phyloP scores from a whole-genome alignment of 92 coral and sea anemone species.

The Ricordea florida region DNA sequence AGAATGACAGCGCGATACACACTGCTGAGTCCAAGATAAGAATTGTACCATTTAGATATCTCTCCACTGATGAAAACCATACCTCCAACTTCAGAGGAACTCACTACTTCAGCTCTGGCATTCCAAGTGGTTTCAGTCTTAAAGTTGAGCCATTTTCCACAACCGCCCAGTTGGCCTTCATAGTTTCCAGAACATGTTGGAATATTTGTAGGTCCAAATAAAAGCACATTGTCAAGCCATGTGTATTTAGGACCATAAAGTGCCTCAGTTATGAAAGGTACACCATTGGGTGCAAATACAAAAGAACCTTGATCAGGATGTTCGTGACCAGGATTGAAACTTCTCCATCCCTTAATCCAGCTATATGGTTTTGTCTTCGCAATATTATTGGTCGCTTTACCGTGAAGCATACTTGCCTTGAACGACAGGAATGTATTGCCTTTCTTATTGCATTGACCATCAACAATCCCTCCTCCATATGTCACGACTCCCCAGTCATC shows the following conservation, averaged over 20 bases:
- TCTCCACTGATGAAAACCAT: too few species aligned
- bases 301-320: too few species aligned
- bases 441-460: not conserved
- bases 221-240: conserved; percentile 69
- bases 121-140: conserved; percentile 34
- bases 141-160: conserved; percentile 46
- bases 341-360: conserved; percentile 43
- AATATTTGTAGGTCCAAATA: conserved; percentile 46
- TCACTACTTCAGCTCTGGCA: conserved; percentile 65
- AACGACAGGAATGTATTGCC: conserved; percentile 52
- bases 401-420: conserved; percentile 79
- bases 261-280: too few species aligned
- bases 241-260: too few species aligned
- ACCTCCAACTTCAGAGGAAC: too few species aligned
- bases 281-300: too few species aligned
- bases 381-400: conserved; percentile 62
- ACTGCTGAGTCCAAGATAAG: too few species aligned
- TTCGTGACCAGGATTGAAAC: conserved; percentile 61
- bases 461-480: conserved; percentile 1
- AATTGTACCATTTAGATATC: too few species aligned
- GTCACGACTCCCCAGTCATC: too few species aligned
- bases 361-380: conserved; percentile 38
- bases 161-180: conserved; percentile 70
- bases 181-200: conserved; percentile 11
- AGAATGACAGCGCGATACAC: too few species aligned